These are phyloP conservation scores for Parascotia fuliginaria DNA, from an alignment of 2,888 invertebrate species.

Conservation along the genomic window DNA sequence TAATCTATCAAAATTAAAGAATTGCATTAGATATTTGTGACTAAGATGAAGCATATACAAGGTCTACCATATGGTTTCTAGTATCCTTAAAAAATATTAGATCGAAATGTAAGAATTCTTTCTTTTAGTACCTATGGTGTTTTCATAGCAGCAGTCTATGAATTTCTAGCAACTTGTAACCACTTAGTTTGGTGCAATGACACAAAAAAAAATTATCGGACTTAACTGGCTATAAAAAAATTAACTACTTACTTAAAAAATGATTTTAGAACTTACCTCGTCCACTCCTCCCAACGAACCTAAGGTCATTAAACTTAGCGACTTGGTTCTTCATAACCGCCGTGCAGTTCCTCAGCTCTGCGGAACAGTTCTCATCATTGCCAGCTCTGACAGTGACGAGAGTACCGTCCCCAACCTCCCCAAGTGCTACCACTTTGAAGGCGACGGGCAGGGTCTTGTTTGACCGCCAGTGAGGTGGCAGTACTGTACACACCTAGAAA, in stretches of 20 bases:
- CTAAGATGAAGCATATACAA: too few species aligned
- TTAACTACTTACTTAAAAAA: neutral
- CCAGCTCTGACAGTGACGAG: slow-evolving; percentile 97
- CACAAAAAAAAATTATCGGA: too few species aligned
- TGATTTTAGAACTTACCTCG: slow-evolving; percentile 89
- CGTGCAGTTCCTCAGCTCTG: slow-evolving; percentile 96
- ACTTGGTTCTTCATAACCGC: slow-evolving; percentile 99
- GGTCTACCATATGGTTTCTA: too few species aligned
- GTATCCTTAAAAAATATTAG: too few species aligned
- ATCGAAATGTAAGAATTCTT: too few species aligned
- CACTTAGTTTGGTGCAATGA: too few species aligned
- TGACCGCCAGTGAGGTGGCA: slow-evolving; percentile 98
- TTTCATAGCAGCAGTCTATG: too few species aligned
- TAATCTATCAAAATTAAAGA: too few species aligned
- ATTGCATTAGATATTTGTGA: too few species aligned
- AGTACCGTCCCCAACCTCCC: slow-evolving; percentile 97
- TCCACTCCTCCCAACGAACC: slow-evolving; percentile 98
- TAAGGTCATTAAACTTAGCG: slow-evolving; percentile 98
- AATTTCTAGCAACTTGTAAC: too few species aligned
- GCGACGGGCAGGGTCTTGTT: slow-evolving; percentile 98
- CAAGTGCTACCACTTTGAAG: slow-evolving; percentile 97
- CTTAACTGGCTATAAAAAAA: too few species aligned
- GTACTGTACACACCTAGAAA: slow-evolving; percentile 90
- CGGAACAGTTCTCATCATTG: slow-evolving; percentile 98
- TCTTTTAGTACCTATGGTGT: too few species aligned